Evolutionary conservation across 2,888 invertebrate species (phyloP), one percentile per base, ranked within the genome.

Genomic region (Syritta pipiens): DNA sequence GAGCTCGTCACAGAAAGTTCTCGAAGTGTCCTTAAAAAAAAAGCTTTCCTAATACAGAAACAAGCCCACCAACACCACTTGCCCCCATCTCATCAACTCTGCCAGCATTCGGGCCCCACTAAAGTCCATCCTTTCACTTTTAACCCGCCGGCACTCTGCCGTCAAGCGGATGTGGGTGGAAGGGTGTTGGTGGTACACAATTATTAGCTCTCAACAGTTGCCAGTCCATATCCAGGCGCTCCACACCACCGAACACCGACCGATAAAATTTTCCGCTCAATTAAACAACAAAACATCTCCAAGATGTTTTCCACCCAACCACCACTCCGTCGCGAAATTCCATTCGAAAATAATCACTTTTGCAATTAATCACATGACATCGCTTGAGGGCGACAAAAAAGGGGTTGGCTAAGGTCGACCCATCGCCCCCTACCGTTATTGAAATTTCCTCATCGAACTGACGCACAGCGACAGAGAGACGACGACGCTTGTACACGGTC

Each of bases 221-320:
- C 40, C 67, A 59, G 40, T 22, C 57, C 44, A 42, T 22, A n/a
- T 10, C 53, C 46, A 37, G 7, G 7, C 63, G 12, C 17, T 14
- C 35, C 24, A 22, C 30, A 40, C 12, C 22, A 46, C 10, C 28
- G 46, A 53, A 40, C 71, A 46, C 67, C 67, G n/a, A n/a, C n/a
- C 65, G 65, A 60, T 55, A 71, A 77, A 65, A 77, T 77, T 77
- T 77, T 77, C 77, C 60, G 59, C 77, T 77, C 77, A 77, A 72
- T 77, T 77, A 72, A 72, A 67, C 46, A 67, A 44, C 72, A 71
- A 77, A 77, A 77, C 63, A 72, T 67, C 59, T 71, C 53, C 30
- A 65, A 77, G 72, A 77, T 77, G 59, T 60, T 67, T 24, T 28
- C 28, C 28, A 28, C 28, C 63, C 24, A 37, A 12, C 1, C 14